Evolutionary conservation across 2,888 invertebrate species (phyloP), one percentile per base, ranked within the genome.

Genomic region (Lepeophtheirus nordmannii): DNA sequence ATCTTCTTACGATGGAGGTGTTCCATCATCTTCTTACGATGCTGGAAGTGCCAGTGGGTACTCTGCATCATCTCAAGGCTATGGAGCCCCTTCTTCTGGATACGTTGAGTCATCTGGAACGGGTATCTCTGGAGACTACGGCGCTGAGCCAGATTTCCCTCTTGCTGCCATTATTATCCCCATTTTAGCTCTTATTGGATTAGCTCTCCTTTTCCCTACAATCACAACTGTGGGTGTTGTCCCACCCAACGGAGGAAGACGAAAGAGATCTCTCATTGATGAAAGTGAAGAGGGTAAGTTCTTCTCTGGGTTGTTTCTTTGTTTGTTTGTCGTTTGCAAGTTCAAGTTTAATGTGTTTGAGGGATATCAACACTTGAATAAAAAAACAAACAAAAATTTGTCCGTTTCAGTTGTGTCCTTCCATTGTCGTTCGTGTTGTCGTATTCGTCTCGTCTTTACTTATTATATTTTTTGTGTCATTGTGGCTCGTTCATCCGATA

Each of bases 101-200:
- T 62, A 65, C 10, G 65, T 39, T 62, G 63, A 58, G 22, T 53
- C 22, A 30, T 10, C 30, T 30, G 53, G 20, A 12, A 76, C 77
- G 10, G 69, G 67, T n/a, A 68, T 17, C 23, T 40, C 9, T 65
- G 37, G 38, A 60, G 58, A 30, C 58, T 37, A 20, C 30, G 65
- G 22, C 38, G 14, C 5, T 37, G 63, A 62, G 40, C 20, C 20
- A 20, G 62, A 62, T 11, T 62, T 62, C 62, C 39, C 53, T 23
- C 22, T 63, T 53, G 41, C 46, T 20, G 38, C 56, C 11, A 23
- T 63, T 22, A 63, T 63, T 12, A 7, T 65, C 38, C 58, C 58
- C 58, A 30, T 58, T 22, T 11, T 65, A 10, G 56, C 56, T 38
- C 20, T 65, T 39, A 12, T 40, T 20, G 65, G 65, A 30, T 58